Evolutionary conservation across 2,797 vertebrate species (phyloP), one percentile per base, ranked within the genome.

Genomic region (Tinamus major): DNA sequence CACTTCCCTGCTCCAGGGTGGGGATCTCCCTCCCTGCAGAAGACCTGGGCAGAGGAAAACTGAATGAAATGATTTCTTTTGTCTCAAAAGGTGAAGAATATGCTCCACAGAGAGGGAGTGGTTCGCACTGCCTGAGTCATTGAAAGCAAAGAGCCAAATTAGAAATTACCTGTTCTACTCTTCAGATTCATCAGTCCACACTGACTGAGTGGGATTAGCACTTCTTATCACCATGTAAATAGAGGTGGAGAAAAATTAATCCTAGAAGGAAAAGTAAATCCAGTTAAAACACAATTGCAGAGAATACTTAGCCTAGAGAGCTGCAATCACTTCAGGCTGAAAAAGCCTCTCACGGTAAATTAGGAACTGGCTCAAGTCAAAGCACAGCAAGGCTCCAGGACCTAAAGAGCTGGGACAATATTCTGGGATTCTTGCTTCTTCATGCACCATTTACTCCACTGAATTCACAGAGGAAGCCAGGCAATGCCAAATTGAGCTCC

Each of bases 171-270:
- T 96, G 91, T 93, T 96, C 89, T 97, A 90, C 75, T 96, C 93
- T 85, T 96, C 85, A 97, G 96, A 96, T 95, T 93, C 95, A 96
- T 97, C 95, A 95, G 94, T 92, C 94, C 95, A 92, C 91, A 96
- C 61, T 94, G 89, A 89, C 10, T 35, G 95, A 86, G 87, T 77
- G 51, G 80, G 89, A 79, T 91, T 89, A 93, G 74, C 69, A 81
- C 92, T 89, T 95, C 84, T 92, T 94, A 94, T 88, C 94, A 96
- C 95, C 95, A 93, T 94, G 92, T 94, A 96, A 96, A 93, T 81
- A 92, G 37, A 87, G 93, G 81, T 0, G 15, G 67, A 89, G 89
- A 79, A 94, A 95, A 96, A 92, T 58, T 80, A 91, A 85, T 56
- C 96, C 96, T 97, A 72, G 33, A 93, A 96, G 59, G 67, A 81